Evolutionary conservation across 2,113 vertebrate species (phyloP), one percentile per base, ranked within the genome.

Genomic region (Oriolus oriolus): DNA sequence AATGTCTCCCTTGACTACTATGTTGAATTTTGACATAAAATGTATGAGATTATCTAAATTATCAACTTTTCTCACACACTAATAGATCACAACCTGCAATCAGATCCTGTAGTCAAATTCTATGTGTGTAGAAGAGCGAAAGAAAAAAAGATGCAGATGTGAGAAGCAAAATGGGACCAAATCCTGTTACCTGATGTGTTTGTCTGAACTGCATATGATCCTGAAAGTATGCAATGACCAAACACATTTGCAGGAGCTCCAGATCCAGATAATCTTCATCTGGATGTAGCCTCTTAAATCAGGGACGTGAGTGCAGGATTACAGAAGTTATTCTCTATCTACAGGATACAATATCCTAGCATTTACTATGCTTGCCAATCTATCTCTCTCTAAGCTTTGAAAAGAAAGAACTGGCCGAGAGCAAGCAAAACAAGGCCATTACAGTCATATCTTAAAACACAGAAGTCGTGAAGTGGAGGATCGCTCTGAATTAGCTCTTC

Each of bases 261-360:
- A 78, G 79, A 87, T 57, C 30, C 37, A 33, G 23, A 33, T 70
- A 66, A 71, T 87, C 70, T 85, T 85, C 35, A 65, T 73, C 61
- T 8, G 9, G 27, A 60, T 73, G 78, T 16, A 75, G 47, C 44
- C 18, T 84, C 73, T 74, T 77, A 81, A 78, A 16, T 82, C 42
- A 68, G 35, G 13, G 17, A 47, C 0, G 0, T 0, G 6, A 89
- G 24, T 49, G 49, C 30, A 28, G 41, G 17, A 13, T 39, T 54
- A 52, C 9, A 35, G 21, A 73, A 52, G 31, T 82, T 78, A 47
- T 27, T 89, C 26, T 14, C 2, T 21, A 33, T 47, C 23, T 63
- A 54, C 19, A 54, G 33, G 16, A 65, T 42, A 37, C 0, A 0
- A 31, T 35, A 75, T 19, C 27, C 27, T 57, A 45, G 56, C 33